Percentiles rank a stretch among this genome's conserved stretches.
phyloP scores from a whole-genome alignment of 2,888 invertebrate genomes.

The Pandemis corylana region DNA sequence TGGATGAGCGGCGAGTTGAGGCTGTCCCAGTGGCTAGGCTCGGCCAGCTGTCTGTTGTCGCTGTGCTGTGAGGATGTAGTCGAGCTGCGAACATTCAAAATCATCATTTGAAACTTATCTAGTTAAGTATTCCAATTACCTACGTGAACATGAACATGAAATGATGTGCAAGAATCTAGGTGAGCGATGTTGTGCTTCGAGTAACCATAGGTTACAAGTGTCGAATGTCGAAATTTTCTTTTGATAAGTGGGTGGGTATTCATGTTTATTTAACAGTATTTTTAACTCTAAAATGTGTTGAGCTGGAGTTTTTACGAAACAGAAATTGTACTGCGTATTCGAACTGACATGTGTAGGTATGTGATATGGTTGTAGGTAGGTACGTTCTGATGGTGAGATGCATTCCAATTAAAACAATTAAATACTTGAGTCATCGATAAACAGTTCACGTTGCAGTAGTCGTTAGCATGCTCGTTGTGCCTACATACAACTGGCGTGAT shows the following conservation, averaged over 20 bases:
- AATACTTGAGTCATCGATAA: slow-evolving; percentile 17
- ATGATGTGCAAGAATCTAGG: slow-evolving; percentile 41
- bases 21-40: slow-evolving; percentile 91
- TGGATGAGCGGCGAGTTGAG: slow-evolving; percentile 97
- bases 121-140: slow-evolving; percentile 19
- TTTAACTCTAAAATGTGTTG: neutral
- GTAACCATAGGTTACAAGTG: neutral
- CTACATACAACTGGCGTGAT: slow-evolving; percentile 17
- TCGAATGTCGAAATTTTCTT: neutral
- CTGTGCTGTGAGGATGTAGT: slow-evolving; percentile 87
- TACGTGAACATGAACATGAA: neutral
- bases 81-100: slow-evolving; percentile 79
- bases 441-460: slow-evolving; percentile 4
- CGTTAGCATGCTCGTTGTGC: neutral
- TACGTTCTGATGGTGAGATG: neutral
- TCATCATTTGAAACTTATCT: slow-evolving; percentile 44
- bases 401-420: slow-evolving; percentile 2
- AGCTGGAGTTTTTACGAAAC: neutral
- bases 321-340: neutral
- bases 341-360: neutral
- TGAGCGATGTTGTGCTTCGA: slow-evolving; percentile 18
- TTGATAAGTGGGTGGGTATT: neutral
- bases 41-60: slow-evolving; percentile 85
- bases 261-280: neutral
- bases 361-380: neutral